Conservation (phyloP, 2,888 invertebrate species). For the Brachypalpus laphriformis region DNA sequence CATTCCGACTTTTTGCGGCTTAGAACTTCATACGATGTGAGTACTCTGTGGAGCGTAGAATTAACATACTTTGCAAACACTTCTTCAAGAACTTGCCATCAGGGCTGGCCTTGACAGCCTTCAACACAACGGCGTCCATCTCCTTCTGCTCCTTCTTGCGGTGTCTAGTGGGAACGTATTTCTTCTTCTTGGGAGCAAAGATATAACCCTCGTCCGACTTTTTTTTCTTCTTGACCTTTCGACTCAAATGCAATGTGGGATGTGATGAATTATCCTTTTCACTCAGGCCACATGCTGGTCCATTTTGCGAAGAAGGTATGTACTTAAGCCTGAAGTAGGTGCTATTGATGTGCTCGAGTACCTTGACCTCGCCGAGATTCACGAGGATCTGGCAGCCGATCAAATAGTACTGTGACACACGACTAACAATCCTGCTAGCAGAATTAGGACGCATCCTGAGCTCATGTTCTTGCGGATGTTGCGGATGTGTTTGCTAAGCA, state of each 20-base stretch:
- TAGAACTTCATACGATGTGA: conserved; percentile 99
- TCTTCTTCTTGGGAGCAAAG: conserved; percentile 96
- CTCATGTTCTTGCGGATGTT: conserved; percentile 90
- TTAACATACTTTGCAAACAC: conserved; percentile 96
- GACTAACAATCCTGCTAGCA: conserved; percentile 99
- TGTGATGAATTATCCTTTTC: no score
- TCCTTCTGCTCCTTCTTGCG: conserved; percentile 95
- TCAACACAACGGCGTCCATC: conserved; percentile 91
- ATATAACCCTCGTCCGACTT: conserved; percentile 95
- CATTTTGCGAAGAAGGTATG: no score
- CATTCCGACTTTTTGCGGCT: conserved; percentile 74
- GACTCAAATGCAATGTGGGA: no score
- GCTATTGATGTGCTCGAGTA: conserved; percentile 94
- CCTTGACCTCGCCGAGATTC: conserved; percentile 90
- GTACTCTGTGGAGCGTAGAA: conserved; percentile 95
- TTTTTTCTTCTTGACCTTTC: conserved; percentile 88
- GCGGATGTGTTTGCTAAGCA: conserved; percentile 92
- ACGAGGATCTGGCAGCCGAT: conserved; percentile 96
- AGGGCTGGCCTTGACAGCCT: conserved; percentile 91
- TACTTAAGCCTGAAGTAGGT: conserved; percentile 97
- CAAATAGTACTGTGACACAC: conserved; percentile 97
- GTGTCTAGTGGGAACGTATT: conserved; percentile 94
- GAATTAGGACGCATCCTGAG: conserved; percentile 96
- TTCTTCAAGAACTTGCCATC: conserved; percentile 94
- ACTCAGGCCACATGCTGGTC: no score